Evolutionary conservation across 2,113 vertebrate species (phyloP).

Genomic region (Meles meles): DNA sequence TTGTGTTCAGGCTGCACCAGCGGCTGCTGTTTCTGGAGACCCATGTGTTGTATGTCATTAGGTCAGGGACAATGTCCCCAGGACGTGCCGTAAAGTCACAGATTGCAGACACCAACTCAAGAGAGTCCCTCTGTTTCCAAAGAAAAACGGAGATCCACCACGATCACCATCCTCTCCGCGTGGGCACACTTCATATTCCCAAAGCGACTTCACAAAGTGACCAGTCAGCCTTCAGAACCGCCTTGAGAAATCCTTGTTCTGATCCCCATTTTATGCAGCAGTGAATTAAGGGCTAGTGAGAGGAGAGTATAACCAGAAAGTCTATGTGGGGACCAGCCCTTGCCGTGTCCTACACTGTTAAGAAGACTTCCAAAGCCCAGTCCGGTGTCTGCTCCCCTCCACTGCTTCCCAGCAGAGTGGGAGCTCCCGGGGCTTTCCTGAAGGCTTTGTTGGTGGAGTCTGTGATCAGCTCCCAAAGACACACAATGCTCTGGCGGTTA

Average conservation of each 20-base stretch:
- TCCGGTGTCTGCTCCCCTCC: fast-evolving
- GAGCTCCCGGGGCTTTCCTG: fast-evolving
- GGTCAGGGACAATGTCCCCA: fast-evolving
- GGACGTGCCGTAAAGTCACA: background rate
- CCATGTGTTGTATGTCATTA: background rate
- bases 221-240: background rate
- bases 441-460: fast-evolving
- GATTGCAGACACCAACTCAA: fast-evolving
- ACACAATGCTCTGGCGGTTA: fast-evolving
- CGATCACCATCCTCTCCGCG: fast-evolving
- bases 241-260: fast-evolving
- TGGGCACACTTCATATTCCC: fast-evolving
- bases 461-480: fast-evolving
- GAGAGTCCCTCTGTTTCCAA: no score
- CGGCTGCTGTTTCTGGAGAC: background rate
- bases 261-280: fast-evolving
- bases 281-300: background rate
- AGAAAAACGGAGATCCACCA: background rate
- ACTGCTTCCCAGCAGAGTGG: fast-evolving
- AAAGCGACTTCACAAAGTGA: fast-evolving
- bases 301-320: background rate
- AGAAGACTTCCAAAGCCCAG: background rate
- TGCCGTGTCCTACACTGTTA: fast-evolving
- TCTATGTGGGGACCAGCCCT: fast-evolving
- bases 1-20: background rate